These are phyloP conservation scores for Baccha elongata DNA, from an alignment of 2,888 invertebrate genomes.

Conservation along the genomic window DNA sequence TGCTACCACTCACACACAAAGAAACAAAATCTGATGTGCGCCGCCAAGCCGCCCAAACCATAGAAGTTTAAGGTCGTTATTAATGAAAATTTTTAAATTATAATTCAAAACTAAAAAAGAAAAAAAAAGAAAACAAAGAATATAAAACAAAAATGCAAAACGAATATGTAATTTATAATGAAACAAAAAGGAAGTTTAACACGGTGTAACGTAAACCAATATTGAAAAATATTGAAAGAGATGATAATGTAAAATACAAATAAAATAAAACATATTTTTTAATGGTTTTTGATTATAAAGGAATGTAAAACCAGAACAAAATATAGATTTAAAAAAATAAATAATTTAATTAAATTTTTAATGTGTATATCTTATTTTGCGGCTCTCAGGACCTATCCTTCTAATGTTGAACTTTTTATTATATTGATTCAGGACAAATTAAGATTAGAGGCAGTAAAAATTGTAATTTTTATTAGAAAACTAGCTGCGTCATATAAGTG, in stretches of 20 bases:
- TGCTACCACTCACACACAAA: slow-evolving; percentile 50
- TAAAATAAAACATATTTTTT: slow-evolving; percentile 74
- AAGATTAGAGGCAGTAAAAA: no score
- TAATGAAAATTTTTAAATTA: slow-evolving; percentile 77
- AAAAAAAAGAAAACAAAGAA: slow-evolving; percentile 74
- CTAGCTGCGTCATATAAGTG: no score
- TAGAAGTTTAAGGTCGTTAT: slow-evolving; percentile 77
- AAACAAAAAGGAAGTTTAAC: slow-evolving; percentile 66
- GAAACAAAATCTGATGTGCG: slow-evolving; percentile 75
- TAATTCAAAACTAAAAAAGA: slow-evolving; percentile 77
- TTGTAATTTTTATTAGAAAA: no score
- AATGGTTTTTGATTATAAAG: slow-evolving; percentile 74
- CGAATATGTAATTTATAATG: slow-evolving; percentile 74
- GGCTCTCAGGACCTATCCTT: no score
- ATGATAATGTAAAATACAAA: slow-evolving; percentile 73
- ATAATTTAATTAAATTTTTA: slow-evolving; percentile 65
- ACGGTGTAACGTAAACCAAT: slow-evolving; percentile 72
- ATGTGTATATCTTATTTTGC: background rate
- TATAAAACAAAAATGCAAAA: slow-evolving; percentile 72
- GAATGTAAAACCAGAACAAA: slow-evolving; percentile 73
- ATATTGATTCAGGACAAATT: no score
- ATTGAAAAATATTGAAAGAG: slow-evolving; percentile 73
- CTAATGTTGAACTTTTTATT: no score
- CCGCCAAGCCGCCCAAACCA: slow-evolving; percentile 76
- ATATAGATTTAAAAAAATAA: slow-evolving; percentile 72